These are phyloP conservation scores for Platycheirus albimanus DNA, from an alignment of 2,888 invertebrate species.

Conservation along the genomic window DNA sequence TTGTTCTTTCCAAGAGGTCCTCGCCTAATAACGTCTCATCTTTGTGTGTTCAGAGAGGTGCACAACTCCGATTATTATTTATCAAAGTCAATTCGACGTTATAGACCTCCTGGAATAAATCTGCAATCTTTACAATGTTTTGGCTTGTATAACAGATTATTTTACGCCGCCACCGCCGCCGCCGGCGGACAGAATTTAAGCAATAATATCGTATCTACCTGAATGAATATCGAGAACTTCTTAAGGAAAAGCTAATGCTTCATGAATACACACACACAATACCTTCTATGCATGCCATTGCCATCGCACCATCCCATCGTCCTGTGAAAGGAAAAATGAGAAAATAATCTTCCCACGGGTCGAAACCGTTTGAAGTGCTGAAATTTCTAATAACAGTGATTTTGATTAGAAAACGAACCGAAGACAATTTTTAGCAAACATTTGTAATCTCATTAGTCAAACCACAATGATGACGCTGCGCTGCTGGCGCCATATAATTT, in stretches of 20 bases:
- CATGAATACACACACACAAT: constrained; percentile 15
- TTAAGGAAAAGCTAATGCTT: constrained; percentile 43
- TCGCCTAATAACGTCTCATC: constrained; percentile 17
- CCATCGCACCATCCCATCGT: no score
- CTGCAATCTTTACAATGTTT: constrained; percentile 67
- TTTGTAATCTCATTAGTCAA: constrained; percentile 70
- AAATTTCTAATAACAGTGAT: constrained; percentile 66
- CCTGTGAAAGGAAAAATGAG: constrained; percentile 12
- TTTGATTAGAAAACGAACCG: constrained; percentile 50
- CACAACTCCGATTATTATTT: constrained; percentile 31
- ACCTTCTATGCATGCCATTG: no score
- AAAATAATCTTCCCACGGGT: constrained; percentile 55
- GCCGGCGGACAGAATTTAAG: constrained; percentile 11
- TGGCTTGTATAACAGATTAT: constrained; percentile 72
- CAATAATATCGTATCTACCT: constrained; percentile 40
- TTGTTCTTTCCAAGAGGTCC: constrained; percentile 34
- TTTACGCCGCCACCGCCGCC: constrained; percentile 63
- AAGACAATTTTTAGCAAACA: constrained; percentile 71
- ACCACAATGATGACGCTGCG: constrained; percentile 46
- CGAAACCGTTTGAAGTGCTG: constrained; percentile 48
- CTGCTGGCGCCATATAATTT: constrained; percentile 66
- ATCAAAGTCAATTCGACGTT: constrained; percentile 49
- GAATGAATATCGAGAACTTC: constrained; percentile 12
- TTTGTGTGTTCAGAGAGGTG: constrained; percentile 19
- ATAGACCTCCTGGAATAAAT: constrained; percentile 72